Evolutionary conservation across 2,113 vertebrate species (phyloP), one percentile per base, ranked within the genome.

Genomic region (Clarias magur): DNA sequence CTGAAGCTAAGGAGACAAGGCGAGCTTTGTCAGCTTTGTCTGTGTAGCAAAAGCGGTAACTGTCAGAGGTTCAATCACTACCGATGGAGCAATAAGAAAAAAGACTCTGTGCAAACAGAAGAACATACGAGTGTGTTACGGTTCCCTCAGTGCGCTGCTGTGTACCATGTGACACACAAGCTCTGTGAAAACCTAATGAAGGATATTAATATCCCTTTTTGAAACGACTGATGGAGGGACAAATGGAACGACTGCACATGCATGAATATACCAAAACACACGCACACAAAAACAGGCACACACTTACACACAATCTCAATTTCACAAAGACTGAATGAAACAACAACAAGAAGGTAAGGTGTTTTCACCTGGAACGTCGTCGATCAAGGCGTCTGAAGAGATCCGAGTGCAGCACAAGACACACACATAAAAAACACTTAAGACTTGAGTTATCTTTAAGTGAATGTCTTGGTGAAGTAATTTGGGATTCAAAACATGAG

Each of bases 281-380:
- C 60, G 80, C 42, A 60, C 11, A n/a, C 11, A 6, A n/a, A n/a
- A n/a, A n/a, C n/a, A n/a, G n/a, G 30, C 27, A 82, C 38, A 59
- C 65, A 23, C 60, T 65, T 9, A 73, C 56, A 84, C 12, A 87
- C 11, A 60, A 30, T 78, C 57, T 90, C 83, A 84, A 88, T 76
- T 59, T 54, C 27, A 6, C 53, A 83, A 82, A 57, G 5, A 73
- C 70, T 53, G 34, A 90, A n/a, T 4, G 80, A 56, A 25, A 67
- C 70, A 19, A 83, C 87, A 48, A 19, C 83, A 42, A 90, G n/a
- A 83, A 73, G 34, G 65, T 38, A 90, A 34, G 48, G 57, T 15
- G 30, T 72, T 67, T 92, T 95, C 94, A 95, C 94, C 94, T 95
- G 93, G 92, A 88, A 92, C 89, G 87, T 91, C 92, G 83, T 94